Evolutionary conservation across 1,140 invertebrate genomes (phyloP).

Genomic region (Aphaenogaster ashmeadi): DNA sequence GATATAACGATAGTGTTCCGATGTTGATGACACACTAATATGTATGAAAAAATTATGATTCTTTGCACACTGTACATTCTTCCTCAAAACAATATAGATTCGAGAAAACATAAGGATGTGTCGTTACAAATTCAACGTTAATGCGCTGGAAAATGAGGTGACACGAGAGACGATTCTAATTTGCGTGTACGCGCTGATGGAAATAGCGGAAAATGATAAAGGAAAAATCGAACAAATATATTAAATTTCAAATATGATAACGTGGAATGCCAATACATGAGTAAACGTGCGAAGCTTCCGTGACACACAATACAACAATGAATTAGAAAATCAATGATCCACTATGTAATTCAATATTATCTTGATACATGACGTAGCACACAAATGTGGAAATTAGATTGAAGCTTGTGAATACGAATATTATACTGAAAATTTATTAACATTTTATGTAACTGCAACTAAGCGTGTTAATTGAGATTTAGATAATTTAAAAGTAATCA

Average conservation of each 20-base stretch:
- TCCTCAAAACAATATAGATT: background rate
- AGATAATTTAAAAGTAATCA: background rate
- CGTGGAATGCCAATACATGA: conserved; percentile 14
- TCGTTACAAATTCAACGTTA: conserved; percentile 9
- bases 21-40: background rate
- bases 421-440: background rate
- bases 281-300: background rate
- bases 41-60: conserved; percentile 26
- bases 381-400: conserved; percentile 18
- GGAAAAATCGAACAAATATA: conserved; percentile 41
- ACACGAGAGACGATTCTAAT: conserved; percentile 14
- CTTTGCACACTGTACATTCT: background rate
- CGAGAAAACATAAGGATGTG: background rate
- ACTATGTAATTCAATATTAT: conserved; percentile 40
- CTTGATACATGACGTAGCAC: background rate
- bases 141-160: background rate
- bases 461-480: background rate
- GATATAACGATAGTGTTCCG: conserved; percentile 38
- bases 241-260: background rate
- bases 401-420: background rate
- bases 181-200: background rate
- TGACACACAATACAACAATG: background rate
- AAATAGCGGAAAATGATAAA: conserved; percentile 11
- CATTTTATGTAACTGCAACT: background rate
- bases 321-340: conserved; percentile 23